These are phyloP conservation scores for Toxotes chatareus DNA, from an alignment of 2,113 vertebrate genomes.

Conservation along the genomic window DNA sequence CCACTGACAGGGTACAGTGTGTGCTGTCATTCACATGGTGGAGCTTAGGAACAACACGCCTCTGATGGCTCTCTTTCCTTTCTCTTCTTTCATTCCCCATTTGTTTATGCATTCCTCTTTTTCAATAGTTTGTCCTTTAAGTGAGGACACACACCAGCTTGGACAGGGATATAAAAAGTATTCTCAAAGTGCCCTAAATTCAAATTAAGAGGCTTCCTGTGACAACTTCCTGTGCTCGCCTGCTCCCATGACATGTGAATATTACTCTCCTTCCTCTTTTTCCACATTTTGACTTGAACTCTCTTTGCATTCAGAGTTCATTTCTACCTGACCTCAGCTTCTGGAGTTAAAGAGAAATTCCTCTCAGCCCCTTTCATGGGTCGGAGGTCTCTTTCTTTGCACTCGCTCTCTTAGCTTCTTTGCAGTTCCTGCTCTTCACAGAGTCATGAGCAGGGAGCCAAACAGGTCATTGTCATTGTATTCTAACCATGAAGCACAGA, in stretches of 20 bases:
- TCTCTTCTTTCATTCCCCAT: neutral
- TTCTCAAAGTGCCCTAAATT: neutral
- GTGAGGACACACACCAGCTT: neutral
- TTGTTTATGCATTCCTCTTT: neutral
- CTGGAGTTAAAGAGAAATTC: neutral
- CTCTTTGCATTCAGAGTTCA: neutral
- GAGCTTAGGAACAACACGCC: neutral
- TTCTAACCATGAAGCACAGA: constrained; percentile 5
- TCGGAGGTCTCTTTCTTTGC: neutral
- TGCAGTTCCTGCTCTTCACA: neutral
- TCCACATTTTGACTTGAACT: neutral
- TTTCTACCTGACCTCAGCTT: neutral
- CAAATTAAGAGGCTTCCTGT: neutral
- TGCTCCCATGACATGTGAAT: neutral
- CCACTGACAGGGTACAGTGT: no score
- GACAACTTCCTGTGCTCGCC: neutral
- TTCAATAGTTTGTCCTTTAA: neutral
- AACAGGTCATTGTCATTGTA: constrained; percentile 11
- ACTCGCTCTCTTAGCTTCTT: neutral
- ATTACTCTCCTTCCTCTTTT: neutral
- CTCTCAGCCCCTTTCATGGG: neutral
- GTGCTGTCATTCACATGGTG: neutral
- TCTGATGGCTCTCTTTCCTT: no score
- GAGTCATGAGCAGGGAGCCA: neutral
- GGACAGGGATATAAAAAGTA: neutral